Evolutionary conservation across 2,888 invertebrate genomes (phyloP).

Genomic region (Fragum whitleyi): DNA sequence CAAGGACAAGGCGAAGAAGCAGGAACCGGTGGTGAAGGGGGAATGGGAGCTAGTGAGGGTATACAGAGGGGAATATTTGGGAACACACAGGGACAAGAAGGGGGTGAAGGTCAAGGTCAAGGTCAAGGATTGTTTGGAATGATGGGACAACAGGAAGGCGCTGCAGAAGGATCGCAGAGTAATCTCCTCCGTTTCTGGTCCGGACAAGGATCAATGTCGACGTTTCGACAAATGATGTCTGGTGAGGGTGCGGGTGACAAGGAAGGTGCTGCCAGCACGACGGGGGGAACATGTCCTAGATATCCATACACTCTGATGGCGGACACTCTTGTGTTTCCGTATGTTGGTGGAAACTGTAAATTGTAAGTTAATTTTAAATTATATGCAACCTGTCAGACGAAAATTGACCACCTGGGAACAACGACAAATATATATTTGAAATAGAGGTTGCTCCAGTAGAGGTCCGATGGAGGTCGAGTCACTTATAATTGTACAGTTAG

Average conservation of each 20-base stretch:
- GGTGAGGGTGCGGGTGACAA: neutral
- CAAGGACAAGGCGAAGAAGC: neutral
- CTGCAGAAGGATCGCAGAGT: neutral
- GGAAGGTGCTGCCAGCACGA: neutral
- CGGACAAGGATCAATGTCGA: neutral
- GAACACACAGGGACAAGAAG: neutral
- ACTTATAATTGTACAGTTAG: too few species aligned
- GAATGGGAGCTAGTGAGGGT: neutral
- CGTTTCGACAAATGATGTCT: neutral
- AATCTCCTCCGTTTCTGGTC: neutral
- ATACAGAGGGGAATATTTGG: neutral
- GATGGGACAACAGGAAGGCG: neutral
- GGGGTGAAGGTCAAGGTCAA: neutral
- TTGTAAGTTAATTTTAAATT: neutral
- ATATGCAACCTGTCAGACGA: too few species aligned
- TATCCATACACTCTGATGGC: constrained; percentile 7
- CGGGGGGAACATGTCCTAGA: neutral
- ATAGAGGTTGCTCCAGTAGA: too few species aligned
- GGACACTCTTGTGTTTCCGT: neutral
- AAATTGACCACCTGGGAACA: too few species aligned
- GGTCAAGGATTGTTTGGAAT: neutral
- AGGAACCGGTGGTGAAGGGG: neutral
- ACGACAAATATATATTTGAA: too few species aligned
- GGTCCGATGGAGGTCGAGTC: too few species aligned
- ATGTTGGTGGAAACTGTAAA: constrained; percentile 16